These are phyloP conservation scores for Diprion similis DNA, from an alignment of 1,140 invertebrate genomes.

Conservation along the genomic window DNA sequence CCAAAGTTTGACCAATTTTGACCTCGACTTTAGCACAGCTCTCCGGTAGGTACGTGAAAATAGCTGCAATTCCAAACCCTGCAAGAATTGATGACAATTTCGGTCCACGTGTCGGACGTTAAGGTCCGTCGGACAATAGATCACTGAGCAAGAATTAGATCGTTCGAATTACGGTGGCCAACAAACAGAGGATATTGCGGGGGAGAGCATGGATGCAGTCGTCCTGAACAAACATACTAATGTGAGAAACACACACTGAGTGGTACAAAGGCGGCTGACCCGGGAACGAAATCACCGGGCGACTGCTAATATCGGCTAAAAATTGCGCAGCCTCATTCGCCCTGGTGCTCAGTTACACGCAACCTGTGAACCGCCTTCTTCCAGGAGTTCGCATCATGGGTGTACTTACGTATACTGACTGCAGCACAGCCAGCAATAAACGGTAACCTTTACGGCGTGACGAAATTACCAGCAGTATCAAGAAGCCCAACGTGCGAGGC, in stretches of 20 bases:
- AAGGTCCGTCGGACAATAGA: not conserved
- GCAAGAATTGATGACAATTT: not conserved
- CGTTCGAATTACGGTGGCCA: conserved; percentile 42
- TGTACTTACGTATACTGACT: not conserved
- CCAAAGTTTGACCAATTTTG: too few relatives aligned
- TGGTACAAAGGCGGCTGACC: conserved; percentile 22
- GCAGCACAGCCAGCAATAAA: conserved; percentile 39
- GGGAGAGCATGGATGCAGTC: conserved; percentile 45
- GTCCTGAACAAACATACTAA: conserved; percentile 53
- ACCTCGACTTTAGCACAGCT: too few relatives aligned
- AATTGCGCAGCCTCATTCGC: not conserved
- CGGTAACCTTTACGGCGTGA: conserved; percentile 51
- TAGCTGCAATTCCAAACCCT: too few relatives aligned
- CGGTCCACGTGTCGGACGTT: not conserved
- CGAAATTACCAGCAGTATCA: conserved; percentile 48
- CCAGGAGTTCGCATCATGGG: too few relatives aligned
- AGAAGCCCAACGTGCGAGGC: conserved; percentile 4
- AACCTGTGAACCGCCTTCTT: too few relatives aligned
- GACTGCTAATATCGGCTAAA: not conserved
- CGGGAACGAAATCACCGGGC: not conserved
- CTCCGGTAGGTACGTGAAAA: too few relatives aligned
- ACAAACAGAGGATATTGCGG: conserved; percentile 55
- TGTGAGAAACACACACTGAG: conserved; percentile 55
- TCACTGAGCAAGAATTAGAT: not conserved
- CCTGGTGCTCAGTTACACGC: too few relatives aligned